phyloP scores from a whole-genome alignment of 2,113 vertebrate species.

The Etheostoma spectabile region DNA sequence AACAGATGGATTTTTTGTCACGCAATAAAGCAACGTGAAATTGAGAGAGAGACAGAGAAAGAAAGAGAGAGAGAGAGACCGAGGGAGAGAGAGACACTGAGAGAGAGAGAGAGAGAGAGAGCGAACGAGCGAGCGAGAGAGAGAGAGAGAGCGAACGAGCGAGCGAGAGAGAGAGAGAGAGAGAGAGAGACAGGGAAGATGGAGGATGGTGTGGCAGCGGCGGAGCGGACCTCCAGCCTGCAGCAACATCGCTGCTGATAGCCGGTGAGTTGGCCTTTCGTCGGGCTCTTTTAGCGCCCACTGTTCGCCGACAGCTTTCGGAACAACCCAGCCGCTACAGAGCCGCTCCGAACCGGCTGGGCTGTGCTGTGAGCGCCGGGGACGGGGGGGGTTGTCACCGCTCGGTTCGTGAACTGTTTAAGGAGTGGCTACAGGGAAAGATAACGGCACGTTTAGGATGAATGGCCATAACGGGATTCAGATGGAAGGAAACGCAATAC shows the following conservation, averaged over 20 bases:
- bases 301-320: not conserved
- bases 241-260: conserved; percentile 42
- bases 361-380: not conserved
- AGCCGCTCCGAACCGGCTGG: not conserved
- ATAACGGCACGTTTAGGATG: conserved; percentile 12
- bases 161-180: too few relatives aligned
- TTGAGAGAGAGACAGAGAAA: too few relatives aligned
- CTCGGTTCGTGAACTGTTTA: conserved; percentile 18
- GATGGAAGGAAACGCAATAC: not conserved
- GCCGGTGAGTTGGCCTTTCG: conserved; percentile 65
- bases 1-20: too few relatives aligned
- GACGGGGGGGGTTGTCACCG: not conserved
- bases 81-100: too few relatives aligned
- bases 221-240: conserved; percentile 60
- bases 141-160: too few relatives aligned
- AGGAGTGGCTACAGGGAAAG: conserved; percentile 40
- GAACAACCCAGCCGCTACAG: not conserved
- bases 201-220: conserved; percentile 69
- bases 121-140: too few relatives aligned
- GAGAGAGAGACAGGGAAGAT: conserved; percentile 71
- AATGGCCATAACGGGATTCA: not conserved
- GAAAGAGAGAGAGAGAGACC: too few relatives aligned
- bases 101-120: too few relatives aligned
- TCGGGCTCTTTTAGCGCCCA: not conserved
- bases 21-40: too few relatives aligned